These are phyloP conservation scores for Zaprionus bogoriensis DNA, from an alignment of 2,888 invertebrate species.

Conservation along the genomic window DNA sequence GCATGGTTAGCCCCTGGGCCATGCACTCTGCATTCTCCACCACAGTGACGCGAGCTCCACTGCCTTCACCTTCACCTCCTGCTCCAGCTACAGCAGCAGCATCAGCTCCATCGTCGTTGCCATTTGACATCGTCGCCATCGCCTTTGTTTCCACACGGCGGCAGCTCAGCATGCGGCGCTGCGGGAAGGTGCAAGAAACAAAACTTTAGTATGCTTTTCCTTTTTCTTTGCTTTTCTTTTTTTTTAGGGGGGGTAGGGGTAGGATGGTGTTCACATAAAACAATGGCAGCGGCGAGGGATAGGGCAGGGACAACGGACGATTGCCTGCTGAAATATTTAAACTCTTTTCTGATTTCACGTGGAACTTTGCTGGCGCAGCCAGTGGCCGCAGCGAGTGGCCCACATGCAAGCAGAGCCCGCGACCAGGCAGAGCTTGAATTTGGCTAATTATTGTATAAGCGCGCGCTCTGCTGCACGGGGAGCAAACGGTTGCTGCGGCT, in stretches of 20 bases:
- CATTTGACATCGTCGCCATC: background rate
- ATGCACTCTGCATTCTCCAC: conserved; percentile 88
- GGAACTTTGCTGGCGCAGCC: background rate
- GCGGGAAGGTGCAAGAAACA: conserved; percentile 35
- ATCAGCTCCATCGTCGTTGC: background rate
- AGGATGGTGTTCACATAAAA: too few species aligned
- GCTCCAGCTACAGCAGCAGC: too few species aligned
- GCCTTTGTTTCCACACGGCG: conserved; percentile 52
- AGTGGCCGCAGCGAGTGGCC: background rate
- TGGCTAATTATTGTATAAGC: conserved; percentile 66
- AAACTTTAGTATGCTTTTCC: conserved; percentile 20
- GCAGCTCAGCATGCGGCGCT: conserved; percentile 80
- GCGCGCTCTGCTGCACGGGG: conserved; percentile 26
- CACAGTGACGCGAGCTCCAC: conserved; percentile 5
- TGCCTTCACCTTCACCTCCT: too few species aligned
- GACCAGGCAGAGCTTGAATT: conserved; percentile 36
- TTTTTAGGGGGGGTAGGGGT: too few species aligned
- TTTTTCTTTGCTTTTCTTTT: conserved; percentile 12
- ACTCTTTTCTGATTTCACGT: conserved; percentile 48
- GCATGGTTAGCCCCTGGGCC: conserved; percentile 87
- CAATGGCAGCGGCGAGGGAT: conserved; percentile 26
- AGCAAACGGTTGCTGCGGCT: background rate
- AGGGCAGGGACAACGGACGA: conserved; percentile 3
- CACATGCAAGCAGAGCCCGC: background rate
- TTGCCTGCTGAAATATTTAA: conserved; percentile 66